These are phyloP conservation scores for Drosophila triauraria DNA, from an alignment of 1,140 invertebrate genomes.

Conservation along the genomic window DNA sequence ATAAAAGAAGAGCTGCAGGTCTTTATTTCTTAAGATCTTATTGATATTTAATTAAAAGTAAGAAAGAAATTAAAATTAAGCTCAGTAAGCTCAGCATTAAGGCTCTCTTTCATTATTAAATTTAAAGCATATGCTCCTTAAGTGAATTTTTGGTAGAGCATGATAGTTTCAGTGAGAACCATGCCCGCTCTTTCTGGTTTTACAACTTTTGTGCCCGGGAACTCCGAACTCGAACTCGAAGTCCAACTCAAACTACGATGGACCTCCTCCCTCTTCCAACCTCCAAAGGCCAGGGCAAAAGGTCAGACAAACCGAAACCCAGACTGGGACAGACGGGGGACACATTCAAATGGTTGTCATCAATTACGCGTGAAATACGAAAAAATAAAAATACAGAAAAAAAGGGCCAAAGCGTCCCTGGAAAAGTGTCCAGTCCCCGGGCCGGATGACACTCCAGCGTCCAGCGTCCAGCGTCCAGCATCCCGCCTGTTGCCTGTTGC, in stretches of 20 bases:
- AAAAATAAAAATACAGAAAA: conserved; percentile 11
- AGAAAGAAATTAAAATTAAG: not conserved
- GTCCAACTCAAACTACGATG: not conserved
- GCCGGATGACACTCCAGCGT: conserved; percentile 5
- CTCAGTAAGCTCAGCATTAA: too few relatives aligned
- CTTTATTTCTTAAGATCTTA: too few relatives aligned
- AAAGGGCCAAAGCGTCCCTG: not conserved
- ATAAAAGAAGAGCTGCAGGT: not conserved
- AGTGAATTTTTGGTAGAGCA: not conserved
- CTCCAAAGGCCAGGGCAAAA: conserved; percentile 32
- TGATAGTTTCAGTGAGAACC: not conserved
- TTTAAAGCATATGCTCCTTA: not conserved
- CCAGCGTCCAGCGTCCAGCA: not conserved
- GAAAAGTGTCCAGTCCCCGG: conserved; percentile 12
- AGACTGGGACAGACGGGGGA: conserved; percentile 2
- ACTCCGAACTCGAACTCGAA: not conserved
- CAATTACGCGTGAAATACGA: conserved; percentile 64
- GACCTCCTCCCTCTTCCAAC: not conserved
- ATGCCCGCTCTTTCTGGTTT: conserved; percentile 14
- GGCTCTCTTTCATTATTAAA: too few relatives aligned
- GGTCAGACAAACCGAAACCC: conserved; percentile 15
- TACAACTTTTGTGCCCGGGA: conserved; percentile 34
- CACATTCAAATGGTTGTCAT: conserved; percentile 65
- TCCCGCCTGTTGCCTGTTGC: conserved; percentile 19
- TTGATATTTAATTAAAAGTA: not conserved